Conservation (phyloP, 2,113 vertebrate species). For the Hippocampus mohnikei region DNA sequence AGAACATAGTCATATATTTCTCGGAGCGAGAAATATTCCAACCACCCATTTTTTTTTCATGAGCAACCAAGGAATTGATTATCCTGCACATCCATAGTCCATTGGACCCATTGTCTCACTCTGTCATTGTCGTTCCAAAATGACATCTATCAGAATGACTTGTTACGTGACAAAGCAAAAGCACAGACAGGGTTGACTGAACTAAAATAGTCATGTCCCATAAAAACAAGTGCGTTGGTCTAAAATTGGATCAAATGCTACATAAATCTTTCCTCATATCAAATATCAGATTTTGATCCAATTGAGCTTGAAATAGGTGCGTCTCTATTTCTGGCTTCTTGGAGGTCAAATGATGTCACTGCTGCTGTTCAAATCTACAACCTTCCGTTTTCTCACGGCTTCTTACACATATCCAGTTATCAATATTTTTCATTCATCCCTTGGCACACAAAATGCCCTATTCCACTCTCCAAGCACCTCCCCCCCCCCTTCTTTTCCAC, state of each 20-base stretch:
- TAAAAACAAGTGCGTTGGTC: neutral
- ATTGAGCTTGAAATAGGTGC: neutral
- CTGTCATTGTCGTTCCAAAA: neutral
- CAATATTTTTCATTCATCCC: constrained; percentile 27
- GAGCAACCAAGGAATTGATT: too few relatives aligned
- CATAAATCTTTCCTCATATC: neutral
- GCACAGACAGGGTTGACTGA: neutral
- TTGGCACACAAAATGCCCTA: constrained; percentile 40
- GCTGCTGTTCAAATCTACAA: neutral
- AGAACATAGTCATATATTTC: too few relatives aligned
- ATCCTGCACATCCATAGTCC: too few relatives aligned
- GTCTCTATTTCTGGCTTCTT: constrained; percentile 1
- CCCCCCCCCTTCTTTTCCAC: constrained; percentile 9
- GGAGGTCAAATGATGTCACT: neutral
- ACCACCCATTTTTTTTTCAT: too few relatives aligned
- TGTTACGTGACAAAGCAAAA: neutral
- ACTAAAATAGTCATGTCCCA: neutral
- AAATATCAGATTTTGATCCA: neutral
- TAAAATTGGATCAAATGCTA: neutral
- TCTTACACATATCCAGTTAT: too few relatives aligned
- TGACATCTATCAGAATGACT: neutral
- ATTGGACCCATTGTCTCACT: neutral
- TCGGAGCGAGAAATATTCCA: too few relatives aligned
- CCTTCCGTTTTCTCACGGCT: neutral
- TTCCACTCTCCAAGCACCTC: constrained; percentile 3